A percentile compares a stretch with the other conserved stretches of the same genome.
Evolutionary conservation across 1,140 invertebrate species (phyloP).

Genomic region (Carposina sasakii): DNA sequence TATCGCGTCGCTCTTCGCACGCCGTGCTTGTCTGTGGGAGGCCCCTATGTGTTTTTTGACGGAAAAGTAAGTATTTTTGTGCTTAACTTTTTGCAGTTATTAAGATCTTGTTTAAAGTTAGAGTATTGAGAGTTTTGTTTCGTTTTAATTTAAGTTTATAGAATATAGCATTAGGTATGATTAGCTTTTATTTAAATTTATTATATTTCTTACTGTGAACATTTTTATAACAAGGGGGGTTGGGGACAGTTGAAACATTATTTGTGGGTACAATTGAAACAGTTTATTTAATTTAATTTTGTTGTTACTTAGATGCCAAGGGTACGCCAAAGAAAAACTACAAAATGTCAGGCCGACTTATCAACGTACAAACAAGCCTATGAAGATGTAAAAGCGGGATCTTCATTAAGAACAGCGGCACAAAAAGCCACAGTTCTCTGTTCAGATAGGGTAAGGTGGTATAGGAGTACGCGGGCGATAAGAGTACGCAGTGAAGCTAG

Average conservation of each 20-base stretch:
- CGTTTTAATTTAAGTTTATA: conserved; percentile 14
- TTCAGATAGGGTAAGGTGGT: too few species aligned
- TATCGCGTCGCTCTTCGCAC: conserved; percentile 14
- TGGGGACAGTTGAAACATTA: conserved; percentile 23
- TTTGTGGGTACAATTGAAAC: conserved; percentile 27
- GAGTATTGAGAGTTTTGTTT: conserved; percentile 7
- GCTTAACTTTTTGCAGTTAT: conserved; percentile 20
- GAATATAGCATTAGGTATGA: conserved; percentile 14
- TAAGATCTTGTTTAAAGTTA: conserved; percentile 13
- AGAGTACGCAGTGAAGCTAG: not conserved
- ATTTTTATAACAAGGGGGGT: conserved; percentile 10
- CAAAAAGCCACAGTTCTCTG: conserved; percentile 23
- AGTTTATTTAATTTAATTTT: conserved; percentile 15
- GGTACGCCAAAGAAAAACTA: conserved; percentile 22
- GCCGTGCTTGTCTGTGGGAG: conserved; percentile 14
- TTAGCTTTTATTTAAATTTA: conserved; percentile 12
- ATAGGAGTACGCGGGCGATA: not conserved
- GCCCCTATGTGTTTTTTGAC: conserved; percentile 16
- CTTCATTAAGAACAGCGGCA: conserved; percentile 21
- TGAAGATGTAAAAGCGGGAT: conserved; percentile 23
- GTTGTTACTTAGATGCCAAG: conserved; percentile 25
- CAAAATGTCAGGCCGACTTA: conserved; percentile 6
- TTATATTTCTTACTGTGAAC: conserved; percentile 7
- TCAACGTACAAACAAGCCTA: conserved; percentile 19
- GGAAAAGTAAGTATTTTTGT: conserved; percentile 21